These are phyloP conservation scores for Tetheella fluctuosa DNA, from an alignment of 2,888 invertebrate genomes.

Conservation along the genomic window DNA sequence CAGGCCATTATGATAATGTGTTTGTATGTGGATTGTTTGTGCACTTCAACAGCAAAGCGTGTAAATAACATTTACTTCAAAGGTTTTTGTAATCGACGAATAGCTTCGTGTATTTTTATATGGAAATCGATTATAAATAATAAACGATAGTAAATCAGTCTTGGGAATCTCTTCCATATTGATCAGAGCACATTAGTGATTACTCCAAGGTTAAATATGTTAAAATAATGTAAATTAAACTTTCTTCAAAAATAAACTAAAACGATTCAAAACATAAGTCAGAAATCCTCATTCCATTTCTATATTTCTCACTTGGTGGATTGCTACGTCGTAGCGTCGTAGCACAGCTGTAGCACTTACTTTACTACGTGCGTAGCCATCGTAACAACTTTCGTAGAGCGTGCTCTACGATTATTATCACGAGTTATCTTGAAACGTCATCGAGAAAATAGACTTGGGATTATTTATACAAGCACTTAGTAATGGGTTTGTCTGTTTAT, in stretches of 20 bases:
- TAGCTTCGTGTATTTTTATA: background rate
- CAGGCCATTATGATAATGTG: background rate
- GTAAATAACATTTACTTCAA: background rate
- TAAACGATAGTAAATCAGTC: too few relatives aligned
- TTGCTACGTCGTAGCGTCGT: slow-evolving; percentile 45
- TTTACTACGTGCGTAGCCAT: slow-evolving; percentile 49
- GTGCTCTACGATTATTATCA: slow-evolving; percentile 22
- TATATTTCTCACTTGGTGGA: slow-evolving; percentile 4
- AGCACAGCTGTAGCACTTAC: slow-evolving; percentile 37
- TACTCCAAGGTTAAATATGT: too few relatives aligned
- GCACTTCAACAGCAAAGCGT: background rate
- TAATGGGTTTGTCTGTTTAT: slow-evolving; percentile 1
- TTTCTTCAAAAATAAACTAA: background rate
- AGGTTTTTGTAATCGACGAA: background rate
- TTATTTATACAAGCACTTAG: background rate
- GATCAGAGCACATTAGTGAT: too few relatives aligned
- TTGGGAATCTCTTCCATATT: too few relatives aligned
- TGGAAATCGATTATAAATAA: too few relatives aligned
- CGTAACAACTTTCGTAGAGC: slow-evolving; percentile 38
- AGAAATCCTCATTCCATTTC: background rate
- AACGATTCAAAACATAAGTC: background rate
- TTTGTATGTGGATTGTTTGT: background rate
- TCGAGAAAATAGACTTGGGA: background rate
- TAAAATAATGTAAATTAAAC: too few relatives aligned
- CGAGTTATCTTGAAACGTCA: slow-evolving; percentile 7